These are phyloP conservation scores for Uromys caudimaculatus DNA, from an alignment of 2,797 vertebrate genomes.

Conservation along the genomic window DNA sequence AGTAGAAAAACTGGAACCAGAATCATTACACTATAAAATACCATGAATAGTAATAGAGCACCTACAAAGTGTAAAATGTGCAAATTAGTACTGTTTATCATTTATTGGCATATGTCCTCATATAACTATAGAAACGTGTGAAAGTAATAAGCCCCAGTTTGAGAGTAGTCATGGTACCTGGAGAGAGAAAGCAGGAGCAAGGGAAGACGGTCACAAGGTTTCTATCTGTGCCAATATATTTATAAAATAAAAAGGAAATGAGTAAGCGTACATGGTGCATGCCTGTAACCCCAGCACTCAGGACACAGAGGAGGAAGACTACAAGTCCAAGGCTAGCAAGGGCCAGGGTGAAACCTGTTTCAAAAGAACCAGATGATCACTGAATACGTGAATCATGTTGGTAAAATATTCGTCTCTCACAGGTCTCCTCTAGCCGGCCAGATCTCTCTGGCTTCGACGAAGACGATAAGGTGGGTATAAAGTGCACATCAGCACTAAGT, in stretches of 20 bases:
- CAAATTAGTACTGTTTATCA: neutral
- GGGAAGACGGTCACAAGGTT: neutral
- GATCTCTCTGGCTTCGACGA: conserved; percentile 94
- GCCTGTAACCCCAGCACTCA: neutral
- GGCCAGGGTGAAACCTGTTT: neutral
- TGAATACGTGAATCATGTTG: neutral
- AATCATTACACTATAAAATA: neutral
- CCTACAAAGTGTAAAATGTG: neutral
- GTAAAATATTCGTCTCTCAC: conserved; percentile 68
- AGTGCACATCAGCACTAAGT: neutral
- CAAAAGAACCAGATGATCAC: neutral
- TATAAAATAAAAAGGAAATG: neutral
- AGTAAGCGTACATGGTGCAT: fast-evolving
- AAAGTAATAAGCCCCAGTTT: neutral
- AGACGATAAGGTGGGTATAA: conserved; percentile 90
- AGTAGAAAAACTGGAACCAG: neutral
- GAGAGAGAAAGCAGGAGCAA: neutral
- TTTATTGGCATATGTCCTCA: neutral
- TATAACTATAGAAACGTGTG: neutral
- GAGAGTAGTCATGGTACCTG: neutral
- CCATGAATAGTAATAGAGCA: neutral
- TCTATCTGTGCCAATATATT: neutral
- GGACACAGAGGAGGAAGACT: neutral
- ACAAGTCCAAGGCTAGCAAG: neutral
- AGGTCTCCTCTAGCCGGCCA: conserved; percentile 94